Percentiles rank a stretch among this genome's conserved stretches.
Conservation (phyloP, 2,797 vertebrate genomes). For the Sebastes melanostomus region DNA sequence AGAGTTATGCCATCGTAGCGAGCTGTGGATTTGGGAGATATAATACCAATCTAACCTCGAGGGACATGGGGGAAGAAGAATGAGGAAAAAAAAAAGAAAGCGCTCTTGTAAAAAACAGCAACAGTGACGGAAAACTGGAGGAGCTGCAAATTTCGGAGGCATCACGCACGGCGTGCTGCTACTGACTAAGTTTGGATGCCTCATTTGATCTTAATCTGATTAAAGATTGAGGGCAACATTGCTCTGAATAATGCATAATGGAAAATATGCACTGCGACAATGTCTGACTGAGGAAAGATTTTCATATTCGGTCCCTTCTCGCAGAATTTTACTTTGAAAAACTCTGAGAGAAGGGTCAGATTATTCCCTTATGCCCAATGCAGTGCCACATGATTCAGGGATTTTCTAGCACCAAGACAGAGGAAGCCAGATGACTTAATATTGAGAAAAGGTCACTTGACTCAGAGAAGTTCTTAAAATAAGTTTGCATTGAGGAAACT, state of each 20-base stretch:
- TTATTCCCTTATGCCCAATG: neutral
- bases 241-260: constrained; percentile 39
- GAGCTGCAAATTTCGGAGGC: constrained; percentile 12
- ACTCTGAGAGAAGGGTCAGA: constrained; percentile 4
- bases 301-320: neutral
- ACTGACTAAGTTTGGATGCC: neutral
- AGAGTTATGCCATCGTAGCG: constrained; percentile 71
- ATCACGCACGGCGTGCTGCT: neutral
- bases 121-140: constrained; percentile 41
- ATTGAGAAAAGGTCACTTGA: constrained; percentile 10
- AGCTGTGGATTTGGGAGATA: constrained; percentile 60
- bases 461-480: neutral
- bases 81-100: neutral
- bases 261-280: neutral
- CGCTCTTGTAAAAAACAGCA: constrained; percentile 45
- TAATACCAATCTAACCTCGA: constrained; percentile 68
- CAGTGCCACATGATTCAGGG: neutral
- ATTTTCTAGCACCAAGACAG: constrained; percentile 1
- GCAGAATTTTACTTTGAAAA: neutral
- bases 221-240: constrained; percentile 8
- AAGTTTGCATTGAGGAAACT: neutral
- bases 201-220: constrained; percentile 44
- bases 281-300: neutral
- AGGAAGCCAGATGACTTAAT: constrained; percentile 2
- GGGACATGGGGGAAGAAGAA: constrained; percentile 44